These are phyloP conservation scores for Drosophila oshimai DNA, from an alignment of 1,140 invertebrate species.

Conservation along the genomic window DNA sequence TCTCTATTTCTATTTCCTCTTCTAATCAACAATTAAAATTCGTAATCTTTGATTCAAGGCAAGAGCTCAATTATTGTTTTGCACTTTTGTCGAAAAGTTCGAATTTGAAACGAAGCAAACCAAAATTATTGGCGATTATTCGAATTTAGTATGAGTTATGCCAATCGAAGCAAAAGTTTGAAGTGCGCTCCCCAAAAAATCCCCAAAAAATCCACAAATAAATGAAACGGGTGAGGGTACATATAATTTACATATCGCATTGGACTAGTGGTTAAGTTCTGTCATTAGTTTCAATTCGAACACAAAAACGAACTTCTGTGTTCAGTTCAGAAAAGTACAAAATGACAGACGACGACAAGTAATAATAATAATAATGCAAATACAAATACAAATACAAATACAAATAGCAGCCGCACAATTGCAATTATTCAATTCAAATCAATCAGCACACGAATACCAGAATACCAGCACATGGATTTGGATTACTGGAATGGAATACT, in stretches of 20 bases:
- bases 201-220: neutral
- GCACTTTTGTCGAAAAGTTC: neutral
- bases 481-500: too few relatives aligned
- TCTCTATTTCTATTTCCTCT: neutral
- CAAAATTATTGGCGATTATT: conserved; percentile 55
- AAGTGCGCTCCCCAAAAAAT: neutral
- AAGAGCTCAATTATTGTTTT: conserved; percentile 20
- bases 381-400: conserved; percentile 13
- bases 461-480: neutral
- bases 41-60: conserved; percentile 29
- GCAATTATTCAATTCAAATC: conserved; percentile 83
- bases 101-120: neutral
- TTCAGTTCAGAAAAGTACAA: conserved; percentile 11
- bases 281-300: conserved; percentile 31
- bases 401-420: conserved; percentile 48
- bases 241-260: neutral
- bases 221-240: conserved; percentile 40
- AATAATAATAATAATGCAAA: conserved; percentile 18
- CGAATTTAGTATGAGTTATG: conserved; percentile 69
- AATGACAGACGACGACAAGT: neutral
- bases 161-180: conserved; percentile 55
- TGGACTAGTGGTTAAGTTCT: neutral
- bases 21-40: neutral
- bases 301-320: conserved; percentile 4
- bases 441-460: conserved; percentile 62